Evolutionary conservation across 2,797 vertebrate genomes (phyloP), one percentile per base, ranked within the genome.

Genomic region (Philypnodon macrostomus): DNA sequence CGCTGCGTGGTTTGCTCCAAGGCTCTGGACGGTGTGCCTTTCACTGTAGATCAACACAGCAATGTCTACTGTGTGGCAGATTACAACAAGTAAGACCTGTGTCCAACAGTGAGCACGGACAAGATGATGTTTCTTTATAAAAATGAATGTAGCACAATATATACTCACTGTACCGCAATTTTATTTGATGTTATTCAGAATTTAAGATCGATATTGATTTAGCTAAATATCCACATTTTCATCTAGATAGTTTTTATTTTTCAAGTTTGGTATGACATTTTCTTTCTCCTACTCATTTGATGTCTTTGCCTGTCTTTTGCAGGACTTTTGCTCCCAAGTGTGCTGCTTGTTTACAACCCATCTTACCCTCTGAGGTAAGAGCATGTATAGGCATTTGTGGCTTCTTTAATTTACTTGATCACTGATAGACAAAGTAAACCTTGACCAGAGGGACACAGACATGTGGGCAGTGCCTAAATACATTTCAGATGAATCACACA

Each of bases 321-420:
- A 94, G 93, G 83, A 92, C 90, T 33, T 94, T 94, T 57, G 92
- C 92, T 63, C 93, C 92, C 1, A 94, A 93, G 75, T 94, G 93
- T 21, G 92, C 93, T 5, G 91, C 93, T 71, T 94, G 93, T 70
- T 90, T 91, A 80, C 92, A 93, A 46, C 91, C 92, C 59, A 94
- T 94, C 75, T 69, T 94, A 65, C 93, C 93, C 42, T 84, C 92
- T 33, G 92, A 93, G 91, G 93, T 94, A 73, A 85, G 87, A 64
- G 11, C 34, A 0, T 2, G 3, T 38, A 16, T 26, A 19, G 13
- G 4, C 12, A 7, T 29, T n/a, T 18, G 10, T 17, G 9, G 5
- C 4, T 8, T 11, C 2, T 33, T 34, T 44, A 12, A 17, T 21
- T 15, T 15, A 12, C 11, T n/a, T 6, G 4, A 7, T n/a, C 4